Percentiles rank a stretch among this genome's conserved stretches.
These are phyloP conservation scores for Siniperca undulata DNA, from an alignment of 2,797 vertebrate genomes.

Conservation along the genomic window DNA sequence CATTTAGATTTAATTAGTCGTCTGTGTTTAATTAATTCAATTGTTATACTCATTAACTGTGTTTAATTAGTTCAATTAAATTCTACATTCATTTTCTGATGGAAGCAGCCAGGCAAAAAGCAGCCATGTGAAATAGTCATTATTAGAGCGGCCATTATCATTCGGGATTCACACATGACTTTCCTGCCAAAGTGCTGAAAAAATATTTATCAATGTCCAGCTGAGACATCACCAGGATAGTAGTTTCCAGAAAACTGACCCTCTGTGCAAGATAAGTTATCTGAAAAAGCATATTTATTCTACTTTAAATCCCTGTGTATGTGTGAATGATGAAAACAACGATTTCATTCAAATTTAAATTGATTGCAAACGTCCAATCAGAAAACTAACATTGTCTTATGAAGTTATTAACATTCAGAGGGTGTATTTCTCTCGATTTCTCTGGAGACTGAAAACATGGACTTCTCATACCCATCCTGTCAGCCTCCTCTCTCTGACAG, in stretches of 20 bases:
- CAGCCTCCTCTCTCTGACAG: constrained; percentile 61
- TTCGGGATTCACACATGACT: constrained; percentile 50
- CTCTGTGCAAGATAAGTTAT: constrained; percentile 3
- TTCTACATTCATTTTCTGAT: constrained; percentile 53
- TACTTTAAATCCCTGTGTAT: background rate
- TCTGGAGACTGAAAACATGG: constrained; percentile 51
- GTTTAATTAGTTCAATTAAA: constrained; percentile 77
- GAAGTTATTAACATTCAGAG: constrained; percentile 53
- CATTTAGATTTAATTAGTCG: constrained; percentile 74
- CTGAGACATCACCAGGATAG: constrained; percentile 4
- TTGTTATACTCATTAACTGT: constrained; percentile 72
- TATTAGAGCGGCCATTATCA: constrained; percentile 54
- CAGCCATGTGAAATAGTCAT: constrained; percentile 55
- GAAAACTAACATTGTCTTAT: constrained; percentile 38
- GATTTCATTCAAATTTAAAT: constrained; percentile 40
- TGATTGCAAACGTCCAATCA: constrained; percentile 36
- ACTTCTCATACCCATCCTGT: constrained; percentile 46
- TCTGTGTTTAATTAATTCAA: constrained; percentile 73
- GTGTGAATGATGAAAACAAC: constrained; percentile 17
- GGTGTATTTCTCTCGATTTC: constrained; percentile 28
- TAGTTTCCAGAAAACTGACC: constrained; percentile 9
- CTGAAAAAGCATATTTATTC: constrained; percentile 7
- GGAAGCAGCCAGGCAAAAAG: constrained; percentile 46
- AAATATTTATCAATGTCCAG: constrained; percentile 44
- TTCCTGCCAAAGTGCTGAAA: constrained; percentile 28